Evolutionary conservation across 2,797 vertebrate genomes (phyloP), one percentile per base, ranked within the genome.

Genomic region (Thripadectes ignobilis): DNA sequence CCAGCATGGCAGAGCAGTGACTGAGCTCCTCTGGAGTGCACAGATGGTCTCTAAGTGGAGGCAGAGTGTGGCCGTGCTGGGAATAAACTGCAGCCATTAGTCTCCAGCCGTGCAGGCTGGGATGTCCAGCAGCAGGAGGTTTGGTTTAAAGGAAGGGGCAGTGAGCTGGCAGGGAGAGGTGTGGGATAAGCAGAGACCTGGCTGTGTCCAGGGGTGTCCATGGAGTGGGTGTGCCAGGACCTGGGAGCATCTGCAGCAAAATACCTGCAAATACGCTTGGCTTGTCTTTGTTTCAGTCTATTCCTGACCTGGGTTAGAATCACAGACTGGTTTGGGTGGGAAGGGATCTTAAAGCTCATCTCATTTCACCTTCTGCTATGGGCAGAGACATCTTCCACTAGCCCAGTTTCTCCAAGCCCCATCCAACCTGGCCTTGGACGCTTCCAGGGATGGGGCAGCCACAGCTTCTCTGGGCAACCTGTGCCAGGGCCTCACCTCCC

Each of bases 11-110:
- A 0, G 55, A 88, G 83, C 89, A 63, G 91, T 17, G 3, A 16
- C 29, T 12, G 51, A 54, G 21, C 71, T 86, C 83, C 79, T 92
- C 61, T 59, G 54, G 76, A 4, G 89, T 6, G 3, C 30, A 38
- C 87, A 94, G 90, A 87, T 96, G 84, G 89, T 73, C 39, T 49
- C 41, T 63, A 7, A 45, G 67, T 8, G 24, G 77, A 61, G 77
- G 46, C 96, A 82, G 85, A 62, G 45, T 3, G 7, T 69, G 45
- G 30, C 86, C 82, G 18, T 93, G 93, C 67, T 92, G 93, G 89
- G 73, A 68, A 46, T 78, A 92, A 97, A 95, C 43, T 81, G 80
- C 78, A 88, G 81, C 78, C 61, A 91, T 96, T 97, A 96, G 66
- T 5, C 51, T 88, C 95, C 95, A 92, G 79, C 91, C 61, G 38